These are phyloP conservation scores for Serilophus lunatus DNA, from an alignment of 2,113 vertebrate genomes.

Conservation along the genomic window DNA sequence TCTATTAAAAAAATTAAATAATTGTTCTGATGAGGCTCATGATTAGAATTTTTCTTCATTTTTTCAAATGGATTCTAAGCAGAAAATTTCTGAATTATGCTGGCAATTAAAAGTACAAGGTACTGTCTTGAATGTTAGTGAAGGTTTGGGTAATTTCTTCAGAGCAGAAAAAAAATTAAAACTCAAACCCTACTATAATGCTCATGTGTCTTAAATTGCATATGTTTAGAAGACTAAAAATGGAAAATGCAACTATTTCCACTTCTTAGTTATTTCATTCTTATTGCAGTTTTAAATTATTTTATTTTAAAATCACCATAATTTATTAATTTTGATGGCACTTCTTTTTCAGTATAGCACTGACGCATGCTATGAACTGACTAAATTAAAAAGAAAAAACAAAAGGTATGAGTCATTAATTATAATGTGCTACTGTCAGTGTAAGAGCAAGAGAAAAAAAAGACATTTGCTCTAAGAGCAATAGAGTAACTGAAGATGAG, in stretches of 20 bases:
- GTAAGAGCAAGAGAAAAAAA: background rate
- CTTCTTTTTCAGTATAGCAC: background rate
- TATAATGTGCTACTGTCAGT: background rate
- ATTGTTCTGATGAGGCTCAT: background rate
- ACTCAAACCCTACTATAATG: background rate
- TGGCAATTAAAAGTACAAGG: constrained; percentile 23
- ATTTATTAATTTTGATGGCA: background rate
- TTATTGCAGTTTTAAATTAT: background rate
- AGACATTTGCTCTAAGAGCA: background rate
- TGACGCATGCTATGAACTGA: background rate
- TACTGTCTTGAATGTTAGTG: constrained; percentile 9
- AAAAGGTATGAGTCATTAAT: background rate
- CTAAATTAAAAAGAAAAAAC: background rate
- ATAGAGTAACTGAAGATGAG: background rate
- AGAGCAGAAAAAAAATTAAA: constrained; percentile 19
- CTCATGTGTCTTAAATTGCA: background rate
- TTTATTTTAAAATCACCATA: background rate
- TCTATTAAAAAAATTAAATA: background rate
- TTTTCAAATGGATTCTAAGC: background rate
- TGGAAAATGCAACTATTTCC: background rate
- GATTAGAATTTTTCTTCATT: background rate
- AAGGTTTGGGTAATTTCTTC: background rate
- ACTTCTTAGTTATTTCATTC: background rate
- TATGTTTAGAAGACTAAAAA: constrained; percentile 10
- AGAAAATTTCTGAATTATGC: constrained; percentile 20